phyloP scores from a whole-genome alignment of 2,888 invertebrate genomes.

The Colletes collaris region DNA sequence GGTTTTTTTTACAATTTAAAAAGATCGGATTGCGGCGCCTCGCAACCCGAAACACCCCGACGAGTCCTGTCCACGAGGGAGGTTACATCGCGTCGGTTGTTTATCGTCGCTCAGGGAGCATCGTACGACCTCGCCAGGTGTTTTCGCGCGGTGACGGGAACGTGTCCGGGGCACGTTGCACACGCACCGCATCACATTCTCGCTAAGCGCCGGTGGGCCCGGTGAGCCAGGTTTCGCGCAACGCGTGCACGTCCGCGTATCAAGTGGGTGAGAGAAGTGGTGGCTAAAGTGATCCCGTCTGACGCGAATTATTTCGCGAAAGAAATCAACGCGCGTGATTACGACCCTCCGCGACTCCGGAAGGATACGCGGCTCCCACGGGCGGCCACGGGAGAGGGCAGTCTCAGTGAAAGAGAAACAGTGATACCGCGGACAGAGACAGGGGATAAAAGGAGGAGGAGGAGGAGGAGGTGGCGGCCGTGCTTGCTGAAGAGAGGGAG shows the following conservation, averaged over 20 bases:
- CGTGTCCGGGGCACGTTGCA: constrained; percentile 5
- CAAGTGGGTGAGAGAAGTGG: constrained; percentile 40
- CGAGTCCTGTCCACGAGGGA: neutral
- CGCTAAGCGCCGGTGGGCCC: neutral
- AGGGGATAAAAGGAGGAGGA: neutral
- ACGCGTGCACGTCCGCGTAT: constrained; percentile 1
- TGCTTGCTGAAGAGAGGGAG: constrained; percentile 13
- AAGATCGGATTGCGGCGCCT: neutral
- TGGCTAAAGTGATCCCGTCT: constrained; percentile 16
- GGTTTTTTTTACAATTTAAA: neutral
- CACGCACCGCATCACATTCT: constrained; percentile 3
- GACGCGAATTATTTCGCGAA: constrained; percentile 41
- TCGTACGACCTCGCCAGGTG: constrained; percentile 31
- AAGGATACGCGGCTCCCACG: constrained; percentile 60
- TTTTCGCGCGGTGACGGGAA: constrained; percentile 31
- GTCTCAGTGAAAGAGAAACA: constrained; percentile 25
- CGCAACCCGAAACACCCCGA: too few relatives aligned
- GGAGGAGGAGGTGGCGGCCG: constrained; percentile 18
- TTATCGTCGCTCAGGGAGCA: constrained; percentile 14
- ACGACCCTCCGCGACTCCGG: constrained; percentile 65
- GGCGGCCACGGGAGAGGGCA: constrained; percentile 2
- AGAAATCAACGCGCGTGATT: constrained; percentile 37
- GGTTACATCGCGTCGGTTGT: constrained; percentile 5
- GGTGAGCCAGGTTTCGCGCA: constrained; percentile 10
- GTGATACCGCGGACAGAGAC: constrained; percentile 22